Evolutionary conservation across 2,797 vertebrate species (phyloP).

Genomic region (Acanthurus leucopareius): DNA sequence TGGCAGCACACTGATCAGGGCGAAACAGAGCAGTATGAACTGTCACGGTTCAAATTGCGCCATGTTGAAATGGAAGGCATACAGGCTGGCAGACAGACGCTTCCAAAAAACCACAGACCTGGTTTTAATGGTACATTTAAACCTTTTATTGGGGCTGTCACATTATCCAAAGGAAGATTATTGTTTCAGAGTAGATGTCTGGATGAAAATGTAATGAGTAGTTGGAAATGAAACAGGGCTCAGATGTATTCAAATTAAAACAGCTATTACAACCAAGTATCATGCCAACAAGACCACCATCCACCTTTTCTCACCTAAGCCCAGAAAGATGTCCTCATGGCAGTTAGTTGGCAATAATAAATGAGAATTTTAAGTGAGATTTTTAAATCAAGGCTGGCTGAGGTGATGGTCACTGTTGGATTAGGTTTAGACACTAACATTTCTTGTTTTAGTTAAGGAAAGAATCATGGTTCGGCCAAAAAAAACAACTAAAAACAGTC

Average conservation of each 20-base stretch:
- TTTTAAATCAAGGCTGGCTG: too few relatives aligned
- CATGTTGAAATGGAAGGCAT: conserved; percentile 53
- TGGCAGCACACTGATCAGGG: conserved; percentile 76
- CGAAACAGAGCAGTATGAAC: conserved; percentile 72
- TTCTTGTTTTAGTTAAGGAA: too few relatives aligned
- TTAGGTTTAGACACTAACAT: too few relatives aligned
- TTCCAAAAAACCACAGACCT: conserved; percentile 52
- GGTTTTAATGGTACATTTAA: conserved; percentile 66
- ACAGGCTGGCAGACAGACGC: conserved; percentile 40
- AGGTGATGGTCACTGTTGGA: too few relatives aligned
- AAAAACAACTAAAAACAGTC: too few relatives aligned
- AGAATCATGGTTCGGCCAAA: too few relatives aligned
- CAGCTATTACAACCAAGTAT: too few relatives aligned
- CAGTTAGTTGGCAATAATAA: too few relatives aligned
- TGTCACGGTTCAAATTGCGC: conserved; percentile 72
- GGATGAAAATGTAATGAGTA: conserved; percentile 41
- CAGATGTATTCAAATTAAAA: conserved; percentile 44
- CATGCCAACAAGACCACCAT: too few relatives aligned
- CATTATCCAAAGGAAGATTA: conserved; percentile 53
- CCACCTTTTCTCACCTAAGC: too few relatives aligned
- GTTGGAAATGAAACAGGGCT: conserved; percentile 24
- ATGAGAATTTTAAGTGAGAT: too few relatives aligned
- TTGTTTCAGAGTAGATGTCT: conserved; percentile 39
- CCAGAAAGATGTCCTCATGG: too few relatives aligned
- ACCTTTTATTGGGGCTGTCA: conserved; percentile 52